These are phyloP conservation scores for Theodoxus fluviatilis DNA, from an alignment of 2,888 invertebrate species.

Conservation along the genomic window DNA sequence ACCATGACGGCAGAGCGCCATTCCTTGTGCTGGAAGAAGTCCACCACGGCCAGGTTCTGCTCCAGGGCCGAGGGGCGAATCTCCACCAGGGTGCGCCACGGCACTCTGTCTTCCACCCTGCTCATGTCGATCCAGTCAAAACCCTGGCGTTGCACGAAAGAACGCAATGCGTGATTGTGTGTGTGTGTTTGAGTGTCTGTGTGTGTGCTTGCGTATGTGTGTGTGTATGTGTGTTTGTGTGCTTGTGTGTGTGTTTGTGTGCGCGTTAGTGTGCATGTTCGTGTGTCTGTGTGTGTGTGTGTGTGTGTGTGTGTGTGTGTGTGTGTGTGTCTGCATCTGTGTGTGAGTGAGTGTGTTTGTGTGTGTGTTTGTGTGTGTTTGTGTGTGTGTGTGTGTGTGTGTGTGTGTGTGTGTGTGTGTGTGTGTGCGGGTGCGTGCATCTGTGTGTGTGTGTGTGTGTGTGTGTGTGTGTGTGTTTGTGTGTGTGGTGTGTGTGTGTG, in stretches of 20 bases:
- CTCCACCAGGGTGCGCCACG: constrained; percentile 50
- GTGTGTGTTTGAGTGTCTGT: constrained; percentile 10
- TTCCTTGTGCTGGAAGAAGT: constrained; percentile 41
- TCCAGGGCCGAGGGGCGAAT: constrained; percentile 50
- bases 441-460: constrained; percentile 3
- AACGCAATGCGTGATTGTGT: background rate
- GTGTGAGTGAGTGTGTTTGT: background rate
- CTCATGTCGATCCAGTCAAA: constrained; percentile 55
- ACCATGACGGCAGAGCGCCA: constrained; percentile 52
- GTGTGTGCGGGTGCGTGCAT: background rate
- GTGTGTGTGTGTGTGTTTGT: background rate
- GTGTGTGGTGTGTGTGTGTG: background rate
- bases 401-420: constrained; percentile 18
- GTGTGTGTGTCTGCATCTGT: constrained; percentile 17
- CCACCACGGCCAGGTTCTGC: constrained; percentile 53
- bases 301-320: constrained; percentile 19
- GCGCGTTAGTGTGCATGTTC: background rate
- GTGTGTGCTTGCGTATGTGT: constrained; percentile 11
- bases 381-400: constrained; percentile 14
- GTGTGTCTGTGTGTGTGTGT: constrained; percentile 5
- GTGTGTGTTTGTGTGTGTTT: constrained; percentile 12
- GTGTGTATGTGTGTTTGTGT: constrained; percentile 15
- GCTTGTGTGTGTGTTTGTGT: constrained; percentile 14
- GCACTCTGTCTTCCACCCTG: constrained; percentile 46
- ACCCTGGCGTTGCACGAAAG: constrained; percentile 30